Conservation (phyloP, 2,797 vertebrate species). For the Triplophysa yarkandensis region DNA sequence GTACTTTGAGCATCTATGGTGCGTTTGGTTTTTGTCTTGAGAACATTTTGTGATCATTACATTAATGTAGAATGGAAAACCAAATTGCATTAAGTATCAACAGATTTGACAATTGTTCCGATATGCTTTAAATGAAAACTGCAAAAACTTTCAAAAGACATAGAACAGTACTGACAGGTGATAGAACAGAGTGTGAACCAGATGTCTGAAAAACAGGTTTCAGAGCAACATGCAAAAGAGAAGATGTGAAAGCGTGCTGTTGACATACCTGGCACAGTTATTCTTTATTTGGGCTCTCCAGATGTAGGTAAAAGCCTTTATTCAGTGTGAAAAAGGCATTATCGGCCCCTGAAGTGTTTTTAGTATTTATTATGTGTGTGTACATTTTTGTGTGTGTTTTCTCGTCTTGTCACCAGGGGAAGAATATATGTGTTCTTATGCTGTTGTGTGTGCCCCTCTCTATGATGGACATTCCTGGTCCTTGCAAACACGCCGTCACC, state of each 20-base stretch:
- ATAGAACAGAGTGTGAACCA: neutral
- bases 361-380: neutral
- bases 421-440: constrained; percentile 78
- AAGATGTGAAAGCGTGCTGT: neutral
- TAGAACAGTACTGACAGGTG: neutral
- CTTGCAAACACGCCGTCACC: constrained; percentile 80
- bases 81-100: too few species aligned
- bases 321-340: neutral
- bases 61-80: too few species aligned
- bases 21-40: too few species aligned
- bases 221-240: neutral
- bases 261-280: constrained; percentile 1
- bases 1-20: too few species aligned
- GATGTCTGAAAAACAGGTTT: constrained; percentile 9
- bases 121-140: too few species aligned
- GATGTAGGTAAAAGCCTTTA: neutral
- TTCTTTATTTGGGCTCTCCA: constrained; percentile 4
- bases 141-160: neutral
- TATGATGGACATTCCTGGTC: constrained; percentile 76
- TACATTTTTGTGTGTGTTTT: constrained; percentile 48
- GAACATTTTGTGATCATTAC: too few species aligned
- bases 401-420: constrained; percentile 66
- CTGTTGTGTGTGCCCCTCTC: constrained; percentile 77
- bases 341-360: neutral
- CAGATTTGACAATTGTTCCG: too few species aligned